Evolutionary conservation across 1,140 invertebrate genomes (phyloP), one percentile per base, ranked within the genome.

Genomic region (Drosophila kikkawai): DNA sequence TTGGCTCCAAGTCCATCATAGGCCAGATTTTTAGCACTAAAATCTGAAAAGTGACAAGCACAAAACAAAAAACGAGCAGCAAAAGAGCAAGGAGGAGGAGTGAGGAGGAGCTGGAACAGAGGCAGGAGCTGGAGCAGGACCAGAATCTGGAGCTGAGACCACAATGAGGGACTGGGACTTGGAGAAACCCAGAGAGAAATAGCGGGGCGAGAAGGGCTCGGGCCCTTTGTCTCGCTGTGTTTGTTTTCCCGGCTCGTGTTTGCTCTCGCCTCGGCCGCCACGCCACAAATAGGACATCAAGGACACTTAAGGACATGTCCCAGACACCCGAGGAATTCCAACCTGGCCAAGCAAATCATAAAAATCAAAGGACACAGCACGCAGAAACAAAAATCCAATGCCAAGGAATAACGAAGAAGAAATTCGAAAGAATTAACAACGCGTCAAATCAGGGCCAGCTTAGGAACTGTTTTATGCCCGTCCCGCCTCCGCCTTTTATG

Each of bases 381-480:
- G 8, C 9, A 17, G 44, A 41, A 15, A 51, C n/a, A 11, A 26
- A 63, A 37, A 50, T 0, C 26, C 26, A 55, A 39, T 22, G 13
- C 12, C 7, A 44, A 15, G 17, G 42, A 51, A 66, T 55, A 55
- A 39, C 59, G 32, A 34, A 26, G n/a, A 34, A 57, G 17, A 56
- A 56, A 65, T 44, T 67, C 60, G 65, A 66, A 70, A 53, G 65
- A 87, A 87, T 88, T 87, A 88, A 87, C 84, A 88, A 79, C 77
- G 84, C 84, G 80, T 84, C 80, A 87, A 87, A 87, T 87, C 84
- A 87, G 78, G 83, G 67, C 68, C 51, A 60, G 65, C 59, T 84
- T 75, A 68, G 64, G 64, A 84, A 48, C 70, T 75, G 63, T 83
- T 88, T 83, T 88, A 87, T 87, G 84, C 60, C 47, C 22, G 34